A percentile compares a stretch with the other conserved stretches of the same genome.
Conservation (phyloP, 2,113 vertebrate species). For the Callocephalon fimbriatum region DNA sequence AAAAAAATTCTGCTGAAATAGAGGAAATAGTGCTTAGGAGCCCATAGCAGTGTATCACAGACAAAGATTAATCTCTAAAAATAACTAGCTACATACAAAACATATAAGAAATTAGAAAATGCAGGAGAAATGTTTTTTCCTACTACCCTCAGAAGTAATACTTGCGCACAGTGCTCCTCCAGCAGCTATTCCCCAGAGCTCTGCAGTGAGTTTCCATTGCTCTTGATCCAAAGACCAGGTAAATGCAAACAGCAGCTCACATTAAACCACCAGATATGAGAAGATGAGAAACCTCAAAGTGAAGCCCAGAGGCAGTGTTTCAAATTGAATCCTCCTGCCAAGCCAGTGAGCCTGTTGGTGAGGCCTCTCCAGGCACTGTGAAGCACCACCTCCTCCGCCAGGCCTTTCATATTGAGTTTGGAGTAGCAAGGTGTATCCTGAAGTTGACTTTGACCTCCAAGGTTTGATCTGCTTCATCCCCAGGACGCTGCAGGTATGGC, state of each 20-base stretch:
- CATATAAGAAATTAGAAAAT: neutral
- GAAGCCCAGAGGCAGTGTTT: neutral
- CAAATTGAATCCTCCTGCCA: neutral
- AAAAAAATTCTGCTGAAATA: neutral
- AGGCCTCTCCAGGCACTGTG: neutral
- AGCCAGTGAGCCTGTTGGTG: rapidly evolving
- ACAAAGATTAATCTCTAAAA: neutral
- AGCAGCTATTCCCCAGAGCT: neutral
- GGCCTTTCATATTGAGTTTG: neutral
- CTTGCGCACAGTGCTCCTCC: neutral
- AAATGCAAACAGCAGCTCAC: neutral
- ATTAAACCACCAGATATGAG: neutral
- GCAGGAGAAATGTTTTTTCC: neutral
- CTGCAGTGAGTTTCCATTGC: neutral
- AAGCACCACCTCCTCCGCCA: neutral
- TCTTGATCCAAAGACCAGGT: neutral
- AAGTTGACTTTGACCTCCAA: neutral
- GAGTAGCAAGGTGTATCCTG: neutral
- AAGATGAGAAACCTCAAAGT: neutral
- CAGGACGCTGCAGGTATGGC: neutral
- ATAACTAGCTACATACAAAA: neutral
- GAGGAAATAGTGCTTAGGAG: neutral
- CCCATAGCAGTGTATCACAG: neutral
- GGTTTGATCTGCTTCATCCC: neutral
- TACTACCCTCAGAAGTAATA: neutral